A percentile compares a stretch with the other conserved stretches of the same genome.
phyloP scores from a whole-genome alignment of 2,113 vertebrate genomes.

The Serinus canaria region DNA sequence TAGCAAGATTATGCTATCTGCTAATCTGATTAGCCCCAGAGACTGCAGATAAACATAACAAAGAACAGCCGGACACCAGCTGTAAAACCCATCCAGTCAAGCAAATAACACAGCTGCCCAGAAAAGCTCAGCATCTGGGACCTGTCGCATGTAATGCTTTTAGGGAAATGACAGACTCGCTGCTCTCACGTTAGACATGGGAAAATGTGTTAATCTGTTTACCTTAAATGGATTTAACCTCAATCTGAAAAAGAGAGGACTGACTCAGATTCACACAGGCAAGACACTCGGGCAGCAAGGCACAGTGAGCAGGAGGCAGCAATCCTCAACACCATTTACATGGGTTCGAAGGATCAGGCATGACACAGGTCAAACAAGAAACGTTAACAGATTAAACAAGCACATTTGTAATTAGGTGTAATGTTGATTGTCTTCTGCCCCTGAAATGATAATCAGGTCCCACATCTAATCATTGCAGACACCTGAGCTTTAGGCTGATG shows the following conservation, averaged over 20 bases:
- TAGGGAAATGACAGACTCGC: constrained; percentile 68
- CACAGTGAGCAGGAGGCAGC: background rate
- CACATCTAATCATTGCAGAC: background rate
- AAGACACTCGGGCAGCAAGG: background rate
- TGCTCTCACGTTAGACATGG: constrained; percentile 51
- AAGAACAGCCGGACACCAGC: constrained; percentile 74
- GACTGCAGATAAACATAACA: constrained; percentile 71
- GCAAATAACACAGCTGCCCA: constrained; percentile 67
- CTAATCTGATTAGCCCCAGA: constrained; percentile 73
- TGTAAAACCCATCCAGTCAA: constrained; percentile 66
- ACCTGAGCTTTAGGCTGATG: background rate
- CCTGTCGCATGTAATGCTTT: constrained; percentile 69
- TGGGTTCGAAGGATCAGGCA: background rate
- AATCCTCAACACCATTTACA: background rate
- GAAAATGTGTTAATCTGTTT: constrained; percentile 70
- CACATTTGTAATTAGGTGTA: constrained; percentile 12
- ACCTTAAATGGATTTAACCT: constrained; percentile 71
- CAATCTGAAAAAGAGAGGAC: constrained; percentile 36
- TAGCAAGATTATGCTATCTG: constrained; percentile 63
- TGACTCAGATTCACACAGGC: background rate
- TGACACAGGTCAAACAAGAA: constrained; percentile 5
- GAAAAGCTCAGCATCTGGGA: constrained; percentile 71
- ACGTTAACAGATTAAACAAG: constrained; percentile 17
- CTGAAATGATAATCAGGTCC: background rate
- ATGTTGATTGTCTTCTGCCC: background rate